A percentile compares a stretch with the other conserved stretches of the same genome.
phyloP scores from a whole-genome alignment of 1,140 invertebrate genomes.

The Nasonia giraulti region DNA sequence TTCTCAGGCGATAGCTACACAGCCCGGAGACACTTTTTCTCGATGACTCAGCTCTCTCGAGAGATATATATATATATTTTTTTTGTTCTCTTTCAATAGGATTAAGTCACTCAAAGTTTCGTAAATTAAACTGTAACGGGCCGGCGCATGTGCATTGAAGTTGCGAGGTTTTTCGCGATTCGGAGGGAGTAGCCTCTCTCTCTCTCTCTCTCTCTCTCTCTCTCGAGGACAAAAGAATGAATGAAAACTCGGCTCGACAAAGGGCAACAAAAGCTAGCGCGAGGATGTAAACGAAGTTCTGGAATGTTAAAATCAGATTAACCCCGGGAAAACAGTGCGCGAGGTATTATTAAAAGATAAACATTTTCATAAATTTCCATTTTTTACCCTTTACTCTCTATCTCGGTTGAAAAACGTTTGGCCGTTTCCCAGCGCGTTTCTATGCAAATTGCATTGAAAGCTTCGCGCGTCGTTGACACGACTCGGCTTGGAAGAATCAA shows the following conservation, averaged over 20 bases:
- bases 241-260: neutral
- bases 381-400: neutral
- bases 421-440: no score
- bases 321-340: neutral
- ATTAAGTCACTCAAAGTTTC: neutral
- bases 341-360: no score
- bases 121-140: neutral
- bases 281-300: neutral
- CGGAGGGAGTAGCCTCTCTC: neutral
- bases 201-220: no score
- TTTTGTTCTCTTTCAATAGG: neutral
- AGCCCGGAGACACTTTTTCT: no score
- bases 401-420: neutral
- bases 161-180: neutral
- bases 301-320: neutral
- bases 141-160: neutral
- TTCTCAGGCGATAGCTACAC: no score
- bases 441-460: no score
- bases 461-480: neutral
- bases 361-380: conserved; percentile 5
- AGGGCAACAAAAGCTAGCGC: neutral
- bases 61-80: no score
- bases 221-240: conserved; percentile 1
- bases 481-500: no score
- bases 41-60: no score